A percentile compares a stretch with the other conserved stretches of the same genome.
These are phyloP conservation scores for Odontothrips loti DNA, from an alignment of 2,888 invertebrate species.

Conservation along the genomic window DNA sequence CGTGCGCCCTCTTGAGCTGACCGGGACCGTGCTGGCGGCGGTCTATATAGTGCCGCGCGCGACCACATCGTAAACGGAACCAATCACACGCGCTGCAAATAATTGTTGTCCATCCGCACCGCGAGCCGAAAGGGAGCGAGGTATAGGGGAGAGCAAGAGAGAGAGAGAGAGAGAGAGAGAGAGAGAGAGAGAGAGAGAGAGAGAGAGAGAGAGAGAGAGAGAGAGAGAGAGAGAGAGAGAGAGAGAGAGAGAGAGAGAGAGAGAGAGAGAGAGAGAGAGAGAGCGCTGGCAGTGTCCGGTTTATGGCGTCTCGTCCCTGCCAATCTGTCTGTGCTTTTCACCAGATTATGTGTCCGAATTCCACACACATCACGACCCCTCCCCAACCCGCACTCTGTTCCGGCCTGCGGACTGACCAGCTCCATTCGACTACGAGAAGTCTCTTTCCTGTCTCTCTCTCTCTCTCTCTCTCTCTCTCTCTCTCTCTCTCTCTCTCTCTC, in stretches of 20 bases:
- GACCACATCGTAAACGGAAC: conserved; percentile 18
- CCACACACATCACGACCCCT: neutral
- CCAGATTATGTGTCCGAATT: conserved; percentile 23
- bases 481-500: too few species aligned
- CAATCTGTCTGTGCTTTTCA: conserved; percentile 20
- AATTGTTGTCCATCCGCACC: neutral
- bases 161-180: too few species aligned
- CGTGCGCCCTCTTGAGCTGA: neutral
- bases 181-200: too few species aligned
- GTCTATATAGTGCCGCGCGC: neutral
- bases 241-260: conserved; percentile 1
- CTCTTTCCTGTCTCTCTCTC: neutral
- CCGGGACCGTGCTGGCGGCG: neutral
- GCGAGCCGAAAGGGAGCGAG: too few species aligned
- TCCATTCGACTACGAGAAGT: too few species aligned
- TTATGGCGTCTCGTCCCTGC: neutral
- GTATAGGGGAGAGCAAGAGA: too few species aligned
- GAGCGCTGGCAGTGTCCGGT: neutral
- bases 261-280: conserved; percentile 1
- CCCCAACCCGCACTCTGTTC: neutral
- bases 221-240: neutral
- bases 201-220: neutral
- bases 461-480: neutral
- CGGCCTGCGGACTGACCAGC: neutral
- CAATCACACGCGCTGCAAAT: conserved; percentile 18